Evolutionary conservation across 1,140 invertebrate genomes (phyloP), one percentile per base, ranked within the genome.

Genomic region (Agrypnia vestita): DNA sequence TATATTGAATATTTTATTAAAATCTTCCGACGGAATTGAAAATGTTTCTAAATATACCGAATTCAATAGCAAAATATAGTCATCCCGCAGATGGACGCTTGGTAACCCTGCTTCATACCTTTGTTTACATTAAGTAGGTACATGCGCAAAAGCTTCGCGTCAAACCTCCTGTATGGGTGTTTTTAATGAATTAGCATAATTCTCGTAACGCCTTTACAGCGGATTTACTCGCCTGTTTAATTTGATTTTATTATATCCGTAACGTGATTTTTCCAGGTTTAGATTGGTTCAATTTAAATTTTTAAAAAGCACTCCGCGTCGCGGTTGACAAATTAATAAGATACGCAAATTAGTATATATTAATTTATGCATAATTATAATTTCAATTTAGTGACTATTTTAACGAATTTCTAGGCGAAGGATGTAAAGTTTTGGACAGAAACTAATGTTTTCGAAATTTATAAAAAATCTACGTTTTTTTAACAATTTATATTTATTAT

Each of bases 141-240:
- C 72, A 25, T 59, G 73, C 72, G 73, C 72, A 13, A 76, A 69
- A 69, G 62, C 72, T 69, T 53, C 71, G 13, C 73, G 47, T 44
- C 49, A 69, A 79, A 79, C 46, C 64, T 62, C 64, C 44, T 75
- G 49, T 76, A 74, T 74, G 71, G 78, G 61, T 80, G 72, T 80
- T 80, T 80, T 80, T 80, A 80, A 80, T 80, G 78, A 80, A 80
- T 80, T 80, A 80, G 61, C 78, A 80, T 80, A 75, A 75, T 80
- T 80, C 78, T 79, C 69, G 71, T 74, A 74, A 67, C 72, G 73
- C 59, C 78, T 80, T 80, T 75, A 80, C 73, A 75, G n/a, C 51
- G 61, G 71, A 76, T 69, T 76, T 67, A 25, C 78, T 75, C 78
- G 61, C 72, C 72, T 75, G 61, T 76, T 75, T 75, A 76, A 80